Base-by-base conservation (phyloP, 2,113 vertebrate genomes). In the Malurus cyaneus region DNA sequence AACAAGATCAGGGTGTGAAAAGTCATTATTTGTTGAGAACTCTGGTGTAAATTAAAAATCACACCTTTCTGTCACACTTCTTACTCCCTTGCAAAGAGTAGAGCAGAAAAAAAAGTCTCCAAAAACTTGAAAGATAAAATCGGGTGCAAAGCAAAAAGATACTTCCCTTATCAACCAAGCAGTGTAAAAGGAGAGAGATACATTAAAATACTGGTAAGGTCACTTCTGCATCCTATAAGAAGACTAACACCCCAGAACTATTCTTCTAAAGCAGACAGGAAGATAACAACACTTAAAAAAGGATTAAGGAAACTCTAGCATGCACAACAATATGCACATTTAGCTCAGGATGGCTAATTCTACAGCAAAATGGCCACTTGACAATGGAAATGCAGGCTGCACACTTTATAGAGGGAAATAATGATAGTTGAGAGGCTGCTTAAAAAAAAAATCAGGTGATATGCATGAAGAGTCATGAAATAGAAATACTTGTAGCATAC, bases 31-130 rank as follows among this genome's bases (percentile, higher is more conserved):
- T 98, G 96, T 54, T 89, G 39, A 97, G 96, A 96, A 95, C 88
- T 95, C 70, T 93, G 95, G 96, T 98, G 97, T 97, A 98, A 98
- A 98, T 98, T 98, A 98, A 98, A 98, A 98, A 98, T 98, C 98
- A 98, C 98, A 98, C 98, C 97, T 98, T 96, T 91, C 89, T 94
- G 94, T 98, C 96, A 97, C 97, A 98, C 97, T 97, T 97, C 93
- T 98, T 96, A 94, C 88, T 98, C 96, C 94, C 94, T 97, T 92
- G 94, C 65, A 92, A 97, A 96, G 93, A 95, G 67, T 62, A 87
- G 80, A 78, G 77, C 20, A 47, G 62, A 47, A 76, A 66, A 34
- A 50, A 50, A 56, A n/a, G 17, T 31, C 66, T 79, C 57, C 66
- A 56, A 80, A 92, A 95, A 64, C 72, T 92, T 65, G 36, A 65